Evolutionary conservation across 2,797 vertebrate species (phyloP), one percentile per base, ranked within the genome.

Genomic region (Austrolebias charrua): DNA sequence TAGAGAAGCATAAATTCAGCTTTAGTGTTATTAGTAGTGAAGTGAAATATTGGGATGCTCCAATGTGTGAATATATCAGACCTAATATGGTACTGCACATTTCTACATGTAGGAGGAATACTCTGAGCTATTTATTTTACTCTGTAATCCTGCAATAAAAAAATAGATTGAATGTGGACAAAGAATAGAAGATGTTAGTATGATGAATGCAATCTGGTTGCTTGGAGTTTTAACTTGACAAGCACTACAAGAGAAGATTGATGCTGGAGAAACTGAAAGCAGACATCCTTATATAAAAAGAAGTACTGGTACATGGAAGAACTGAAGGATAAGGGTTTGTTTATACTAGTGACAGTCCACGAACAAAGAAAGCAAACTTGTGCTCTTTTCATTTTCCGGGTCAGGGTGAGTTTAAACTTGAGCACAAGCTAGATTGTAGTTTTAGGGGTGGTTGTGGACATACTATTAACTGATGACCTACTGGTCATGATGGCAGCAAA

Each of bases 1-100:
- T 63, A 60, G 71, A 75, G 78, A 46, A 62, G 33, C 67, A 70
- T 84, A 80, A 77, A 86, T 82, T 62, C 59, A 67, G 64, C 55
- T 62, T 70, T 60, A 59, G 65, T 76, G 62, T 80, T 81, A 75
- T 73, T 72, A 74, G 69, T 46, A 24, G 56, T 61, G 65, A 76
- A 78, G 67, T 70, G 73, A 82, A 83, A 80, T 76, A 76, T 59
- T 65, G 60, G 55, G 56, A 69, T 63, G 56, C 60, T 69, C 49
- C 52, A 50, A 57, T 19, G 55, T 73, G 56, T 66, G 71, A 72
- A 75, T 83, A 79, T 68, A 68, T 86, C 58, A 63, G 46, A 55
- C 54, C 60, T 53, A 69, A 71, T 72, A 58, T 40, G 47, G 28
- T 58, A 24, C 51, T 42, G 15, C 65, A 66, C 20, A 35, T 44